Base-by-base conservation (phyloP, 2,888 invertebrate species). In the Tetheella fluctuosa region DNA sequence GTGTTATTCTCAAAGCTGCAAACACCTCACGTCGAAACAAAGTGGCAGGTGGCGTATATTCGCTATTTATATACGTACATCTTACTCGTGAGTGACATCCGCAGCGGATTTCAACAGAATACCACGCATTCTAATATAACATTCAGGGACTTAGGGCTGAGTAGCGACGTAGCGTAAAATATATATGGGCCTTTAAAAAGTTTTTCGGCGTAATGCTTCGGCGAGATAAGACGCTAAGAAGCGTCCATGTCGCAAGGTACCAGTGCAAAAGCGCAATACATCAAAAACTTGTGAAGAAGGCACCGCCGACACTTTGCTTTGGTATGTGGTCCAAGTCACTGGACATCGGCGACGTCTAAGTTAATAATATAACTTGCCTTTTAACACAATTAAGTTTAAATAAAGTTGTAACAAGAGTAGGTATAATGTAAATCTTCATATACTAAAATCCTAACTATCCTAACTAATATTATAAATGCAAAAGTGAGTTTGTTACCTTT, bases 211-310 rank as follows among this genome's bases (percentile, higher is more conserved):
- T 23, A 34, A 20, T 34, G 34, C 52, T 53, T n/a, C 39, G 20
- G 56, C 23, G 57, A 34, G 57, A 62, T 57, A 57, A 59, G 23
- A 39, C 57, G 25, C 28, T 25, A 28, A 52, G 57, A 48, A n/a
- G 39, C 13, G 57, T 23, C 23, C 53, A 15, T 20, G 17, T 52
- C 53, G n/a, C 34, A 2, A 12, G 20, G 7, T 30, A 52, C 52
- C 25, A 37, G 57, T 37, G 42, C 61, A 54, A 60, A 60, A 58
- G 63, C 54, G 64, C 59, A 61, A 61, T 64, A 64, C 57, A 61
- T 64, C 64, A 64, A 54, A 60, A 60, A 59, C 53, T 59, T 59
- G n/a, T 17, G 52, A 48, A 13, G 53, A 20, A 52, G 34, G 53
- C 34, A 23, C 20, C 52, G 52, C 10, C 39, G 25, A 52, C 15